A percentile compares a stretch with the other conserved stretches of the same genome.
Conservation (phyloP, 2,797 vertebrate species). For the Hippocampus kuda region DNA sequence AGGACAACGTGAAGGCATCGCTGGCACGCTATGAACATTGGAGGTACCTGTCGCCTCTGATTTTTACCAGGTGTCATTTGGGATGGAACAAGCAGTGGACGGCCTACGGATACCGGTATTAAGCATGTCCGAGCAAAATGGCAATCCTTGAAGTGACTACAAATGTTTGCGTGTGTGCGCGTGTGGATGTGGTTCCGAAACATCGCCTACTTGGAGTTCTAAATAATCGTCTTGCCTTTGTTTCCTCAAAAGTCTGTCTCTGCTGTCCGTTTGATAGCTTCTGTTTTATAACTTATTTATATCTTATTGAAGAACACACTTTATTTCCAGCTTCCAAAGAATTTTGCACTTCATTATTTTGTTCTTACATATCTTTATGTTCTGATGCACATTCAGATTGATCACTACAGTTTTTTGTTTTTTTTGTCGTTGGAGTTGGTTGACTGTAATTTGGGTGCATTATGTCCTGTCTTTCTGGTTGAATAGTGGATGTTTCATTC, state of each 20-base stretch:
- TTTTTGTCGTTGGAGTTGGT: neutral
- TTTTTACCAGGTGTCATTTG: conserved; percentile 28
- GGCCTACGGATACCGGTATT: conserved; percentile 2
- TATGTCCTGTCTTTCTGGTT: conserved; percentile 44
- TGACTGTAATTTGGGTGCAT: conserved; percentile 64
- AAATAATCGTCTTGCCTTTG: conserved; percentile 73
- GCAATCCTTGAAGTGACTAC: conserved; percentile 33
- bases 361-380: conserved; percentile 35
- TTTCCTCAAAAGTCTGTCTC: conserved; percentile 50
- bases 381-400: conserved; percentile 30
- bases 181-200: conserved; percentile 31
- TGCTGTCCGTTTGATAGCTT: conserved; percentile 62
- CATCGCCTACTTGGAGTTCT: conserved; percentile 85
- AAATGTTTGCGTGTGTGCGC: conserved; percentile 16
- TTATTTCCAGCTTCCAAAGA: conserved; percentile 94
- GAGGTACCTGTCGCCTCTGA: conserved; percentile 23
- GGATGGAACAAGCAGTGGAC: conserved; percentile 21
- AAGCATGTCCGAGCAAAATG: conserved; percentile 15
- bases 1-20: conserved; percentile 28
- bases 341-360: conserved; percentile 89
- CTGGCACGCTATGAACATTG: conserved; percentile 12
- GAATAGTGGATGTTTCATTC: conserved; percentile 64
- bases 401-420: conserved; percentile 44
- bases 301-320: conserved; percentile 72
- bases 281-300: conserved; percentile 75